Base-by-base conservation (phyloP, 2,888 invertebrate genomes). In the Acleris emargana region DNA sequence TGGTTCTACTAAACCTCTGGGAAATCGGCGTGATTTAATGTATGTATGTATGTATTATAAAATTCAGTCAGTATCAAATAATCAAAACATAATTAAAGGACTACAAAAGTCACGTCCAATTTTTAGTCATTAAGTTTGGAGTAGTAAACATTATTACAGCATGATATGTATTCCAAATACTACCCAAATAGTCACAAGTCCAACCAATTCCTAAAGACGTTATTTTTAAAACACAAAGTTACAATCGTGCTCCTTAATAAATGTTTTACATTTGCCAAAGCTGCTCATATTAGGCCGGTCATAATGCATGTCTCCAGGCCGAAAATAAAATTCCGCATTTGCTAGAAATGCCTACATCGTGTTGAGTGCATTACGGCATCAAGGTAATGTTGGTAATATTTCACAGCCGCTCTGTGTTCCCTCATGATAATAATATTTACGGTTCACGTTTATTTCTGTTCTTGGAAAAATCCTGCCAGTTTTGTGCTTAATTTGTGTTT, bases 331-430 rank as follows among this genome's bases (percentile, higher is more conserved):
- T 72, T 70, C 67, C 72, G 75, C 77, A 73, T 79, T 78, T 74
- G 63, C 68, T 54, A 53, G 50, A 71, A 78, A 78, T 79, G 77
- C 73, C 71, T 66, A 70, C 72, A 69, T 71, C 69, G 68, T 69
- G 76, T 72, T 79, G 78, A 82, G 83, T 83, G 81, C 81, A 81
- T 77, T 79, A 77, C 73, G 62, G 73, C 77, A 78, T 82, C 77
- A 80, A 68, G 75, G 77, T 78, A 76, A 81, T 81, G 79, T 71
- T 49, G 28, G 73, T 67, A 67, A 79, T 80, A 77, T 78, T 73
- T 81, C 75, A 72, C 64, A n/a, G 43, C 50, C 42, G 45, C 59
- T 28, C 53, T 58, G 54, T 52, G 25, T 51, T 58, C 42, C 63
- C 55, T 58, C 57, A 52, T 61, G 64, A 64, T 64, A 64, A 64